Conservation (phyloP, 2,888 invertebrate species). For the Frankliniella fusca region DNA sequence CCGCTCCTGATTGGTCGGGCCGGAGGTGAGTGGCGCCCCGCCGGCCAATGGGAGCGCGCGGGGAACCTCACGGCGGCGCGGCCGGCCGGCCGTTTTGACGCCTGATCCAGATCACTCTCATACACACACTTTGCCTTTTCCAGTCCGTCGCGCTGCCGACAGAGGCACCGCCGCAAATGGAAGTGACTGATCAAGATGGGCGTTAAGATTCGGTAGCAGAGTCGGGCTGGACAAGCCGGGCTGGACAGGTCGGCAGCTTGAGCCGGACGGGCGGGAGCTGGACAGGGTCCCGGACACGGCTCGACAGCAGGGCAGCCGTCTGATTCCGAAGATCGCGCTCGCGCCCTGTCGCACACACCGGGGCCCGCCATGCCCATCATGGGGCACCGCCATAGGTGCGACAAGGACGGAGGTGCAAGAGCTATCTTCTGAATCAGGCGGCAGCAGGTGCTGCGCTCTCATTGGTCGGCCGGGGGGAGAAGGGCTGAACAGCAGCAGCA, state of each 20-base stretch:
- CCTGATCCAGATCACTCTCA: not conserved
- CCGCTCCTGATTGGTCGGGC: not conserved
- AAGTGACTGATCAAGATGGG: slow-evolving; percentile 18
- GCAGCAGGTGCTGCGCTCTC: too few relatives aligned
- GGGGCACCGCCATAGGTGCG: too few relatives aligned
- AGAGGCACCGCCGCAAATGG: not conserved
- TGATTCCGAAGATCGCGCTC: too few relatives aligned
- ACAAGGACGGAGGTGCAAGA: too few relatives aligned
- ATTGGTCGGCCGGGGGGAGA: too few relatives aligned
- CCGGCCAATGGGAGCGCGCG: not conserved
- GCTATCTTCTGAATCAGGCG: too few relatives aligned
- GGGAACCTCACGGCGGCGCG: not conserved
- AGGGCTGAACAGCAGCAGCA: too few relatives aligned
- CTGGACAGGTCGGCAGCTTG: not conserved
- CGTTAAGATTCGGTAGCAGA: not conserved
- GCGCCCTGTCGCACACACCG: too few relatives aligned
- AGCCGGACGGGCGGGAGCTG: not conserved
- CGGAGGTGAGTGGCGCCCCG: not conserved
- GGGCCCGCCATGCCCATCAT: too few relatives aligned
- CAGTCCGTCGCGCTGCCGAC: not conserved
- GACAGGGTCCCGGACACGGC: not conserved
- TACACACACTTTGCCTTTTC: not conserved
- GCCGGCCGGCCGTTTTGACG: not conserved
- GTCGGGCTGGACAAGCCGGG: not conserved
- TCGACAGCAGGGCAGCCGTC: too few relatives aligned